These are phyloP conservation scores for Cricetomys ansorgei DNA, from an alignment of 2,113 vertebrate genomes.

Conservation along the genomic window DNA sequence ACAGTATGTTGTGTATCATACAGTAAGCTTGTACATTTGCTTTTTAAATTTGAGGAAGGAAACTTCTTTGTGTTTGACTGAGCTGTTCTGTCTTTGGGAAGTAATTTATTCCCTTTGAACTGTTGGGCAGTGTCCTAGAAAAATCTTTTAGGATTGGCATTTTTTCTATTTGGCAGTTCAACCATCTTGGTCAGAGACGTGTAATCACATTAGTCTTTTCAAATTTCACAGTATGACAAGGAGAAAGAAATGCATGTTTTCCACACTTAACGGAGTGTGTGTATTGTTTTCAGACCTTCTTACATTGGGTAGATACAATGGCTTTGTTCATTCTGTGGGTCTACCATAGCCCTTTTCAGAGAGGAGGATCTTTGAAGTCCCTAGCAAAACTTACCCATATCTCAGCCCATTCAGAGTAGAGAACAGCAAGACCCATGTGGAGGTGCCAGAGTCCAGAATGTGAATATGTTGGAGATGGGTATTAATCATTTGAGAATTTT, in stretches of 20 bases:
- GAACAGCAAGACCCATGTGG: background rate
- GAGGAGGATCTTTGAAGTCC: background rate
- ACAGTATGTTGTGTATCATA: background rate
- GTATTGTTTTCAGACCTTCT: background rate
- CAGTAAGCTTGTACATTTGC: background rate
- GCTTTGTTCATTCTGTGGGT: background rate
- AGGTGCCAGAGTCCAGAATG: background rate
- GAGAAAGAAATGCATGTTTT: background rate
- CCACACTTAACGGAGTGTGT: background rate
- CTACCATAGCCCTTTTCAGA: background rate
- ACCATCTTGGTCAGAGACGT: background rate
- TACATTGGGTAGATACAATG: background rate
- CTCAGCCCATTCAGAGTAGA: background rate
- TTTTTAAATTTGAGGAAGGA: background rate
- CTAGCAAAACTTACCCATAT: background rate
- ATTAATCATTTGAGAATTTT: background rate
- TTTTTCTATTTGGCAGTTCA: background rate
- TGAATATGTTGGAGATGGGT: background rate
- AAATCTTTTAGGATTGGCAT: background rate
- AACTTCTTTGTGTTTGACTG: conserved; percentile 10
- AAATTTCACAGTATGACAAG: background rate
- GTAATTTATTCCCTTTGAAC: conserved; percentile 41
- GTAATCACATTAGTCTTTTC: background rate
- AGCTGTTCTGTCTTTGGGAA: conserved; percentile 13
- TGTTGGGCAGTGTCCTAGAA: conserved; percentile 20